Conservation (phyloP, 2,888 invertebrate species). For the Meteorus colon region DNA sequence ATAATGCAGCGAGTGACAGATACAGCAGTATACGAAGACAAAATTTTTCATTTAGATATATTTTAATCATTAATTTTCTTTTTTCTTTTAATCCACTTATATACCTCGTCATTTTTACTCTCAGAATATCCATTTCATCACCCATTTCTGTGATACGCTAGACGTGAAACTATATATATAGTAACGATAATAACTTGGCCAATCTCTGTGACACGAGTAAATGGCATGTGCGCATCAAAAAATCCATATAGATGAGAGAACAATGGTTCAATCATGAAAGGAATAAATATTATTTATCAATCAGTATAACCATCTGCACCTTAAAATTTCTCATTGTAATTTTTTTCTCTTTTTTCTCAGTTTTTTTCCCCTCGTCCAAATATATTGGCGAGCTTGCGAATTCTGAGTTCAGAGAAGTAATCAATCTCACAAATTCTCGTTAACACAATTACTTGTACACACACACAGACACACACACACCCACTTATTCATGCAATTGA, state of each 20-base stretch:
- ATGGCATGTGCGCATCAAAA: constrained; percentile 28
- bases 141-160: constrained; percentile 21
- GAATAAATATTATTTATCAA: neutral
- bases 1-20: constrained; percentile 9
- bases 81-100: neutral
- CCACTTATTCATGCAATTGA: constrained; percentile 8
- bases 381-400: neutral
- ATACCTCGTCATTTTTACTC: neutral
- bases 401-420: constrained; percentile 22
- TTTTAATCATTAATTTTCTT: neutral
- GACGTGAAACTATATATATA: constrained; percentile 43
- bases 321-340: constrained; percentile 18
- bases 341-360: neutral
- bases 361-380: neutral
- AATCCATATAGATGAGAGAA: constrained; percentile 14
- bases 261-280: constrained; percentile 1
- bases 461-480: neutral
- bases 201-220: constrained; percentile 12
- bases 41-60: constrained; percentile 16
- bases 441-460: neutral
- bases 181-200: constrained; percentile 41
- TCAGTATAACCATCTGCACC: constrained; percentile 19
- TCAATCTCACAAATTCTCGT: constrained; percentile 21
- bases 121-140: constrained; percentile 13
- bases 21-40: constrained; percentile 19